Conservation (phyloP, 2,888 invertebrate species). For the Pomacea canaliculata region DNA sequence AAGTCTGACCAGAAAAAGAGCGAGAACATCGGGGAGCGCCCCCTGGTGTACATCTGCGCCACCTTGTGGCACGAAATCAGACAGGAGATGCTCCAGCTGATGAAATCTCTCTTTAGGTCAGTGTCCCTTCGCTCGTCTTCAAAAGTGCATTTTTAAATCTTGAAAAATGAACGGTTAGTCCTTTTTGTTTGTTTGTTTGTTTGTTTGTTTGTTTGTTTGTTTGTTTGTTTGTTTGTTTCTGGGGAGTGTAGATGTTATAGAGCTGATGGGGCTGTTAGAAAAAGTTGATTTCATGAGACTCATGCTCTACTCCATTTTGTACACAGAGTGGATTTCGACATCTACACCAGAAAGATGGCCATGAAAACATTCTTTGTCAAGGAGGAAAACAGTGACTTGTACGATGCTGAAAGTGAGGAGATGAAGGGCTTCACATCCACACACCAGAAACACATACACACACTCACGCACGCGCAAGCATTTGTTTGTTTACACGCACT, state of each 20-base stretch:
- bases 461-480: too few relatives aligned
- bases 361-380: slow-evolving; percentile 26
- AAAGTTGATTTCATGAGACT: background rate
- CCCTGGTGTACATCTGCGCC: slow-evolving; percentile 88
- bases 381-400: slow-evolving; percentile 31
- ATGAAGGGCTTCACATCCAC: background rate
- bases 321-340: slow-evolving; percentile 36
- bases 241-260: too few relatives aligned
- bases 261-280: too few relatives aligned
- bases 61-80: slow-evolving; percentile 99
- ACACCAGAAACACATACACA: background rate
- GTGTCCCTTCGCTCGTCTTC: background rate
- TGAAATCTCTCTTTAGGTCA: slow-evolving; percentile 80
- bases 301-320: background rate
- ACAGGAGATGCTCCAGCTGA: slow-evolving; percentile 92
- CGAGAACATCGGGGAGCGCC: slow-evolving; percentile 19
- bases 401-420: slow-evolving; percentile 36
- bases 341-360: slow-evolving; percentile 33
- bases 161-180: too few relatives aligned
- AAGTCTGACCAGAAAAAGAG: slow-evolving; percentile 16
- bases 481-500: too few relatives aligned
- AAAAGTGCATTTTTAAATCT: too few relatives aligned
- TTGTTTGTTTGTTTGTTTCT: too few relatives aligned
- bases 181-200: too few relatives aligned
- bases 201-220: too few relatives aligned